Base-by-base conservation (phyloP, 2,113 vertebrate species). In the Cinclus cinclus region DNA sequence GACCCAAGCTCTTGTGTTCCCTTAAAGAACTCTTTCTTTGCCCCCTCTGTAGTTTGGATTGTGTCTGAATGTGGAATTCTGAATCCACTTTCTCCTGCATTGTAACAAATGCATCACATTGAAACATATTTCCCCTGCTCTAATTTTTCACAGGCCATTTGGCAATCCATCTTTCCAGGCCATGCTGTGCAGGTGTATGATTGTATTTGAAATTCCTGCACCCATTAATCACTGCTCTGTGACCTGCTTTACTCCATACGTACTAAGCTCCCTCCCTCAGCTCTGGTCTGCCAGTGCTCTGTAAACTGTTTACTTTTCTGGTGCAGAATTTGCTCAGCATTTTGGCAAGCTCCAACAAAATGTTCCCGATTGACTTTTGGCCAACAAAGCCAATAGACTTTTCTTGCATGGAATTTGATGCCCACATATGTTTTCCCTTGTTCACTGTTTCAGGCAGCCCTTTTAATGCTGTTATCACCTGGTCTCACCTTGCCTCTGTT, bases 221-320 rank as follows among this genome's bases (percentile, higher is more conserved):
- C 28, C 55, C 68, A 95, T 97, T 97, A 95, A 92, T 96, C 95
- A 96, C 62, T 89, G 65, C 71, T 86, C 56, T 84, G 69, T 94
- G 85, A 96, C 87, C 86, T 80, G 92, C 74, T 90, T 94, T 91
- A 55, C 70, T 93, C 68, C 0, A 1, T 37, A 58, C 37, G 89
- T 53, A 42, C 46, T 74, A 47, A 86, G 27, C 37, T 95, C 58
- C 58, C 87, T 96, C 64, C 35, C 65, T 91, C 49, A n/a, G 53
- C 49, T 87, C 63, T 84, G 69, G 21, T 50, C 80, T 75, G 65
- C 65, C 62, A 76, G 46, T 42, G 44, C 69, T 91, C 44, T 80
- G 46, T 82, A 97, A 97, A 96, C 52, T 87, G 90, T 96, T 97
- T 95, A 94, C 79, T 88, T 96, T 96, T 88, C 81, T 86, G 44